Evolutionary conservation across 2,797 vertebrate genomes (phyloP), one percentile per base, ranked within the genome.

Genomic region (Xenops minutus): DNA sequence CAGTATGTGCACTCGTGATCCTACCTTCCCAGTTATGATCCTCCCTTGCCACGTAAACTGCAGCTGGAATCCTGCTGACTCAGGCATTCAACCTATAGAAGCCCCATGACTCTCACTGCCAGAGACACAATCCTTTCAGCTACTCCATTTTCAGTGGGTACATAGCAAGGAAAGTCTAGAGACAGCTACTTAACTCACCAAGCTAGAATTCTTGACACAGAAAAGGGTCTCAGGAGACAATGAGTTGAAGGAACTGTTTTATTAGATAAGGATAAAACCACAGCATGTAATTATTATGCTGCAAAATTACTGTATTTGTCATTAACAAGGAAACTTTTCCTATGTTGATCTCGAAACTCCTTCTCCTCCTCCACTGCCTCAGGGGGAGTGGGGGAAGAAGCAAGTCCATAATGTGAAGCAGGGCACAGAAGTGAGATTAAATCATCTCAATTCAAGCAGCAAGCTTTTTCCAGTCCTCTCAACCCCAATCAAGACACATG

Each of bases 61-160:
- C 43, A 73, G 83, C 43, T 75, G 82, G 72, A 84, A 90, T 92
- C 93, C 74, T 89, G 94, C 94, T 93, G 94, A 95, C 74, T 95
- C 95, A 90, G 66, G 43, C 17, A 62, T 55, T 69, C 29, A 4
- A 49, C 44, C 73, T 73, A 46, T 55, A 90, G 86, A 87, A 81
- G 17, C 58, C 37, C 67, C 32, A 56, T 18, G 66, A 92, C 51
- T 90, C 85, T 61, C 55, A 62, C 59, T 86, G 59, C 48, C 69
- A 41, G 68, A 78, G 63, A 43, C 63, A 78, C 7, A 3, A 49
- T 23, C 30, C 0, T 0, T 73, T 82, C 88, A 69, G 36, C 62
- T 51, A 79, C 55, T 59, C 63, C 41, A 52, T 69, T 93, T 82
- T 49, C 77, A 88, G 27, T 7, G 43, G 51, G 80, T 54, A 72